phyloP scores from a whole-genome alignment of 2,888 invertebrate species.

The Cataglyphis altisquamis region DNA sequence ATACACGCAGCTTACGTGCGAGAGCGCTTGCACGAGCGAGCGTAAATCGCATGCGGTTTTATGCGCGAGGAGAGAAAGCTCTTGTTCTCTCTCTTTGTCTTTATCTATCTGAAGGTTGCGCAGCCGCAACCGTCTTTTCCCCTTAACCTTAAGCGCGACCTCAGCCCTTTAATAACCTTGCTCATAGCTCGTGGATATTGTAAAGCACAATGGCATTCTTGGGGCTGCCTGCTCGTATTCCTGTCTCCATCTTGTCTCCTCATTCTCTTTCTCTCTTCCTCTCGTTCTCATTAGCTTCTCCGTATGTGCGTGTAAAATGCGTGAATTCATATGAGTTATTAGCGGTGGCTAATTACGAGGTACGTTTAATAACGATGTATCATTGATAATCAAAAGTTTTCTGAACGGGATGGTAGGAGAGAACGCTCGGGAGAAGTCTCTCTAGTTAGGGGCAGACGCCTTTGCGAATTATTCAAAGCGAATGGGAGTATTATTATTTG shows the following conservation, averaged over 20 bases:
- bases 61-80: constrained; percentile 57
- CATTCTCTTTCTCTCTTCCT: background rate
- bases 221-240: constrained; percentile 12
- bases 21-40: constrained; percentile 48
- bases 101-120: constrained; percentile 15
- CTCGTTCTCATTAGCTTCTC: background rate
- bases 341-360: constrained; percentile 63
- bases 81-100: background rate
- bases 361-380: constrained; percentile 60
- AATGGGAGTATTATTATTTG: constrained; percentile 47
- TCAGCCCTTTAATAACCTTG: constrained; percentile 67
- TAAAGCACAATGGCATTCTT: constrained; percentile 61
- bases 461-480: constrained; percentile 53
- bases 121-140: constrained; percentile 57
- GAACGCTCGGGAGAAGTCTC: constrained; percentile 31
- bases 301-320: constrained; percentile 1
- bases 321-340: constrained; percentile 61
- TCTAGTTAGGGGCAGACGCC: constrained; percentile 4
- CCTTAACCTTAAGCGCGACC: constrained; percentile 63
- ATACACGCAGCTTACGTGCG: constrained; percentile 55
- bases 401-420: constrained; percentile 6
- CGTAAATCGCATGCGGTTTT: constrained; percentile 65
- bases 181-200: constrained; percentile 59
- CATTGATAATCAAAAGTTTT: constrained; percentile 42
- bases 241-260: constrained; percentile 16